phyloP scores from a whole-genome alignment of 35 echinoderm and acorn worm species.

The Apostichopus parvimensis region DNA sequence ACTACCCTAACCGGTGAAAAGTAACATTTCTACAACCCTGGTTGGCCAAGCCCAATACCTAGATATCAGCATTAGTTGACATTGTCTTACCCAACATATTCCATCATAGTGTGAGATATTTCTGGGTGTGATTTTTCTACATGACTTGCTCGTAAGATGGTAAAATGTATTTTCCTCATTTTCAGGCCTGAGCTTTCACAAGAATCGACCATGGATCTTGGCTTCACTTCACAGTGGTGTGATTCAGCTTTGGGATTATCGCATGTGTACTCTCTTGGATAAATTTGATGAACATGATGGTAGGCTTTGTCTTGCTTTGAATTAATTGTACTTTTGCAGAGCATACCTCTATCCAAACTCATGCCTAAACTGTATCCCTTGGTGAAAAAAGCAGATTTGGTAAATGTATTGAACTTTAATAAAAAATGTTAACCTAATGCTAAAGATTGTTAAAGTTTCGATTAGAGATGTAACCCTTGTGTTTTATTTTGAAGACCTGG shows the following conservation, averaged over 20 bases:
- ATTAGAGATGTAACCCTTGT: no score
- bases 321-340: no score
- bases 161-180: background rate
- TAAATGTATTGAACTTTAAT: no score
- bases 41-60: no score
- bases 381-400: no score
- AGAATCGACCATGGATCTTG: slow-evolving; percentile 96
- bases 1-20: no score
- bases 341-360: no score
- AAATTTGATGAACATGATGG: slow-evolving; percentile 99
- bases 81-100: background rate
- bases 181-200: slow-evolving; percentile 95
- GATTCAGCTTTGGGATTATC: slow-evolving; percentile 97
- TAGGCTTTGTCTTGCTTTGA: background rate
- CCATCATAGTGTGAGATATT: background rate
- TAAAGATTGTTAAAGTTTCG: no score
- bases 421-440: no score
- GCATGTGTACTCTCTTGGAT: slow-evolving; percentile 97
- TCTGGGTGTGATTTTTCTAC: background rate
- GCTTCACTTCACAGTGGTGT: slow-evolving; percentile 93
- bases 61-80: background rate
- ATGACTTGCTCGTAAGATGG: background rate
- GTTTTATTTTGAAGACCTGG: no score
- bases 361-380: no score
- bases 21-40: no score